Conservation (phyloP, 2,113 vertebrate genomes). For the Ancistrus triradiatus region DNA sequence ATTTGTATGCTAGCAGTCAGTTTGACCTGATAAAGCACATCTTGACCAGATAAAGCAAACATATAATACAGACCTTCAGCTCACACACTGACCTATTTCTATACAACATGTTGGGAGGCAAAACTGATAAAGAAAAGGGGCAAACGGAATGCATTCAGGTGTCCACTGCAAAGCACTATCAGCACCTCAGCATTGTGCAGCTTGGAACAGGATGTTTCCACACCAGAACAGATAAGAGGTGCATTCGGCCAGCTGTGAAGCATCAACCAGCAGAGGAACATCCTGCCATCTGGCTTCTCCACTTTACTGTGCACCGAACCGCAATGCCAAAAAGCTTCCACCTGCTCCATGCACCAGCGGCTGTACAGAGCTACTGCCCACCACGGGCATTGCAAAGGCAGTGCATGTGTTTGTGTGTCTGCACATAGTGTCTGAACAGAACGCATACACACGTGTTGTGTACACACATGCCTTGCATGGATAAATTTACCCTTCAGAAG, state of each 20-base stretch:
- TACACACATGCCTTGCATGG: conserved; percentile 3
- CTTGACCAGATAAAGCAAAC: conserved; percentile 38
- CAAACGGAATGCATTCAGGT: conserved; percentile 31
- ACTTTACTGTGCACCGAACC: conserved; percentile 59
- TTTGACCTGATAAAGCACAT: conserved; percentile 15
- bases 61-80: conserved; percentile 26
- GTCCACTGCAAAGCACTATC: conserved; percentile 30
- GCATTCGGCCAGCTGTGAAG: conserved; percentile 44
- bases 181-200: conserved; percentile 17
- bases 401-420: not conserved
- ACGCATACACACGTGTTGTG: not conserved
- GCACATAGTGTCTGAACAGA: not conserved
- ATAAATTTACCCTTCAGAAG: conserved; percentile 9
- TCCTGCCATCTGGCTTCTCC: conserved; percentile 61
- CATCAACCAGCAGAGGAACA: conserved; percentile 50
- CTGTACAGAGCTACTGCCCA: conserved; percentile 37
- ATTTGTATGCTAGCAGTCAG: conserved; percentile 8
- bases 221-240: conserved; percentile 56
- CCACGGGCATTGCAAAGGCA: not conserved
- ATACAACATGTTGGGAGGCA: conserved; percentile 28
- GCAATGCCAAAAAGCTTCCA: conserved; percentile 53
- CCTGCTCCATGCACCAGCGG: conserved; percentile 40
- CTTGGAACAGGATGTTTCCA: conserved; percentile 46
- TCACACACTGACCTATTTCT: conserved; percentile 20
- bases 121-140: conserved; percentile 2